These are phyloP conservation scores for Perizoma affinitatum DNA, from an alignment of 2,888 invertebrate genomes.

Conservation along the genomic window DNA sequence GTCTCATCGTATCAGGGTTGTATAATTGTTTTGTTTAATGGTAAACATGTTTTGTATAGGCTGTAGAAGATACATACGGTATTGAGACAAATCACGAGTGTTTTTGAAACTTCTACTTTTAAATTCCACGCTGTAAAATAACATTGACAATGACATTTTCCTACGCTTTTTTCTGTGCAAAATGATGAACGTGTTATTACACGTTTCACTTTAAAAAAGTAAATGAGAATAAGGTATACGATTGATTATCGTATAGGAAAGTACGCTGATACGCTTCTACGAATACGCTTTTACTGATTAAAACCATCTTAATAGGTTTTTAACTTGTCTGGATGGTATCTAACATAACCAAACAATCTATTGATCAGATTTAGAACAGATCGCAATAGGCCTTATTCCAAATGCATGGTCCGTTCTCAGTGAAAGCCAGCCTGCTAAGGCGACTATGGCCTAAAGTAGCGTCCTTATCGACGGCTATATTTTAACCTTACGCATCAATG, in stretches of 20 bases:
- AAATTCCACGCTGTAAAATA: too few relatives aligned
- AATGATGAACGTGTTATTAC: too few relatives aligned
- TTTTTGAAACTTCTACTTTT: too few relatives aligned
- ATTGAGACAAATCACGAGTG: neutral
- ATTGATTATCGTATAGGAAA: too few relatives aligned
- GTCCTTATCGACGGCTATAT: conserved; percentile 21
- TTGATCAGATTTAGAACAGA: conserved; percentile 6
- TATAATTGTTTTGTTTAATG: conserved; percentile 21
- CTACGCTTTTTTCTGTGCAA: too few relatives aligned
- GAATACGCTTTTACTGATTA: too few relatives aligned
- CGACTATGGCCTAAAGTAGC: conserved; percentile 8
- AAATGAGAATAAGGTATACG: too few relatives aligned
- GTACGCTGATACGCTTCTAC: too few relatives aligned
- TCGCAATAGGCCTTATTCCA: conserved; percentile 5
- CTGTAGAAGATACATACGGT: neutral
- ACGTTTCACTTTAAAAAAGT: too few relatives aligned
- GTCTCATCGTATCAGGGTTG: conserved; percentile 15
- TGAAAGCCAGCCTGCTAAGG: conserved; percentile 12
- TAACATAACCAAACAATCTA: neutral
- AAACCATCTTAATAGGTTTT: too few relatives aligned
- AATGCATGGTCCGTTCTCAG: conserved; percentile 9
- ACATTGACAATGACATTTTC: too few relatives aligned
- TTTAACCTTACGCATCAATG: conserved; percentile 24
- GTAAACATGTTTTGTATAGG: conserved; percentile 13
- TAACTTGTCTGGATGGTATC: too few relatives aligned